phyloP scores from a whole-genome alignment of 2,797 vertebrate species.

The Tokudaia muenninki region DNA sequence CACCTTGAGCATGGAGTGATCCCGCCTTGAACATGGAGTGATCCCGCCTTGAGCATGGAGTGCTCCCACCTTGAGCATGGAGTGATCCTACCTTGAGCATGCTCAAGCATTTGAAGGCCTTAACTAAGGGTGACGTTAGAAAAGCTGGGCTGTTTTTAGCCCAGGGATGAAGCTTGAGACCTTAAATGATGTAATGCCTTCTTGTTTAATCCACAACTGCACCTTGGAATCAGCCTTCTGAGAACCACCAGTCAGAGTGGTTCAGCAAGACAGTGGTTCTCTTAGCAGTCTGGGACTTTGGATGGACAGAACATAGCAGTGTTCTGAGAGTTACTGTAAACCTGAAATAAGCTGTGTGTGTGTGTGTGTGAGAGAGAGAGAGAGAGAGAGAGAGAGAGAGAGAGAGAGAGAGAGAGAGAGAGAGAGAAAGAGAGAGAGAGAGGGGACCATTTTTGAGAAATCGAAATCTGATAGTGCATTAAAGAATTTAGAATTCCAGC shows the following conservation, averaged over 20 bases:
- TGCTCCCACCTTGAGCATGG: not conserved
- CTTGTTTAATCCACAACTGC: not conserved
- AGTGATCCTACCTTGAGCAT: not conserved
- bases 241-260: constrained; percentile 28
- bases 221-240: constrained; percentile 50
- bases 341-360: constrained; percentile 79
- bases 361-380: not conserved
- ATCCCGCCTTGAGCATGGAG: not conserved
- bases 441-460: not conserved
- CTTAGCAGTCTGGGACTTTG: not conserved
- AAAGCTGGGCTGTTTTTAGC: constrained; percentile 15
- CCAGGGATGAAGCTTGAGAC: constrained; percentile 59
- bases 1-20: not conserved
- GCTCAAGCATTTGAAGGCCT: constrained; percentile 31
- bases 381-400: not conserved
- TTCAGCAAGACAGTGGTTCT: not conserved
- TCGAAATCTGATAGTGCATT: not conserved
- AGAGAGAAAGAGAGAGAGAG: not conserved
- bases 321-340: constrained; percentile 72
- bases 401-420: not conserved
- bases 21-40: not conserved
- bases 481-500: not conserved
- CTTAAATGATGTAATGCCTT: constrained; percentile 35
- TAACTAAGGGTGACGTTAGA: not conserved
- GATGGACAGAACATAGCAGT: constrained; percentile 37